A percentile compares a stretch with the other conserved stretches of the same genome.
Conservation (phyloP, 1,140 invertebrate species). For the Phymorhynchus buccinoides region DNA sequence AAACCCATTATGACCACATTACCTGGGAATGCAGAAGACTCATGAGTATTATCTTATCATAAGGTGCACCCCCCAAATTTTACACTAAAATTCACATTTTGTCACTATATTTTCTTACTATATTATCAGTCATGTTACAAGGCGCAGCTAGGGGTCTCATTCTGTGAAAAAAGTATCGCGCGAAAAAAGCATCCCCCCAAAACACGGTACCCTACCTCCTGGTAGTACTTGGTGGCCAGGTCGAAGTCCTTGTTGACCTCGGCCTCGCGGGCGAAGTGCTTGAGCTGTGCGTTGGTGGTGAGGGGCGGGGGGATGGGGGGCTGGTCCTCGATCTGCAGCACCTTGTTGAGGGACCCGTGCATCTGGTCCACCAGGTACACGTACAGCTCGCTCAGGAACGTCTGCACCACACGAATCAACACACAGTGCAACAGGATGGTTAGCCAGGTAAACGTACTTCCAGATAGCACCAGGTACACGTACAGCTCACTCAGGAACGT, state of each 20-base stretch:
- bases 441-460: background rate
- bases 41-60: no score
- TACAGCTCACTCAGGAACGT: constrained; percentile 73
- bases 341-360: constrained; percentile 70
- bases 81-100: no score
- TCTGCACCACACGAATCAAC: constrained; percentile 60
- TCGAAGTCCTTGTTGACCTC: constrained; percentile 73
- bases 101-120: no score
- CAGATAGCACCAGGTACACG: constrained; percentile 69
- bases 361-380: constrained; percentile 74
- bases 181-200: no score
- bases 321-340: constrained; percentile 69
- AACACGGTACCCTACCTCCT: no score
- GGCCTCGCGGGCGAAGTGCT: constrained; percentile 74
- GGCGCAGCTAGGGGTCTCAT: no score
- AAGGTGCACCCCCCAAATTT: no score
- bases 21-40: no score
- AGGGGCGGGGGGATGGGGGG: constrained; percentile 68
- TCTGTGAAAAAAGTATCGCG: no score
- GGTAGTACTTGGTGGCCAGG: constrained; percentile 72
- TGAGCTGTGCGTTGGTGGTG: constrained; percentile 64
- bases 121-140: no score
- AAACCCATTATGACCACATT: no score
- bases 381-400: constrained; percentile 73
- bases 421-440: background rate